phyloP scores from a whole-genome alignment of 53 echinoderm and acorn worm genomes.

The Mesocentrotus franciscanus region DNA sequence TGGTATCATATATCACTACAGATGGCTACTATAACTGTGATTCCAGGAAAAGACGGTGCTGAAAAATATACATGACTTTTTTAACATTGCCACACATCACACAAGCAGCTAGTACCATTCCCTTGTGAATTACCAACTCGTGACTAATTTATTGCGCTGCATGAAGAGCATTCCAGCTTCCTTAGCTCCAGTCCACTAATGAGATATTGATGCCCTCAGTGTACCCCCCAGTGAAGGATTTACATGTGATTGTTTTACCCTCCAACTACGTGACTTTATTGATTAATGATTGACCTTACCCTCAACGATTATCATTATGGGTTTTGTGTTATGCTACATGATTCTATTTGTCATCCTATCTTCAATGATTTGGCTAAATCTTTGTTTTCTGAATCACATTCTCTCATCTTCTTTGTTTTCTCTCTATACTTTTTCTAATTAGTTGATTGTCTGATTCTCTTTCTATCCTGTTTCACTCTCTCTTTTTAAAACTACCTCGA shows the following conservation, averaged over 20 bases:
- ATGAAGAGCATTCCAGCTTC: neutral
- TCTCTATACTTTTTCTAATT: neutral
- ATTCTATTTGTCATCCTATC: neutral
- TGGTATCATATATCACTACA: neutral
- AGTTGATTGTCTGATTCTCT: neutral
- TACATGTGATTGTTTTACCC: neutral
- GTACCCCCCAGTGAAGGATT: neutral
- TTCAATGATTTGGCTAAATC: neutral
- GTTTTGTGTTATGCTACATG: neutral
- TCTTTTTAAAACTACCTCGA: neutral
- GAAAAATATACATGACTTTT: neutral
- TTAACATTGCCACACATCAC: neutral
- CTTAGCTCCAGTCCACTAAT: neutral
- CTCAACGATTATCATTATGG: neutral
- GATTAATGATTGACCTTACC: constrained; percentile 3
- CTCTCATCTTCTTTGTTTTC: neutral
- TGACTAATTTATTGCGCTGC: constrained; percentile 2
- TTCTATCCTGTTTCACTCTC: neutral
- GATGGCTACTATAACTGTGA: neutral
- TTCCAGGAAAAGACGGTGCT: neutral
- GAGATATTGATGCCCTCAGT: constrained; percentile 3
- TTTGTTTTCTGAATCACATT: neutral
- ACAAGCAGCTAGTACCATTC: neutral
- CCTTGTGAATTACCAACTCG: neutral
- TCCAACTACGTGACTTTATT: neutral